Percentiles rank a stretch among this genome's conserved stretches.
These are phyloP conservation scores for Euphysa ruthae DNA, from an alignment of 30 jellyfish, hydroid and myxozoan genomes.

Conservation along the genomic window DNA sequence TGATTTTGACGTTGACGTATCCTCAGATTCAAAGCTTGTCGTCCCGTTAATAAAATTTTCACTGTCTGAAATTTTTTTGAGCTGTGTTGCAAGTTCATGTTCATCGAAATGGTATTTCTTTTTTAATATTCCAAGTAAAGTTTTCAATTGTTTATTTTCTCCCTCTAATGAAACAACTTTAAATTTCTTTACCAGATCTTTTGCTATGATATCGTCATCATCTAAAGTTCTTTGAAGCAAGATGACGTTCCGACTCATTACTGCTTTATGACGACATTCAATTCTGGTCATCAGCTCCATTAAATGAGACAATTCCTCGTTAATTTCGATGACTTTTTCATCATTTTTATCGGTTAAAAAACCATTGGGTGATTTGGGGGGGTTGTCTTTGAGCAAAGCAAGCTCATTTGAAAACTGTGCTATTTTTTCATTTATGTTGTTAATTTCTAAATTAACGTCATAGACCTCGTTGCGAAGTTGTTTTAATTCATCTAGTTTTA, in stretches of 20 bases:
- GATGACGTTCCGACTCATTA: slow-evolving; percentile 42
- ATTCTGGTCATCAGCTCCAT: slow-evolving; percentile 40
- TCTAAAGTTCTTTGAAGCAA: slow-evolving; percentile 4
- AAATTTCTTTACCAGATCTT: slow-evolving; percentile 14
- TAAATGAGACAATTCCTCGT: slow-evolving; percentile 36
- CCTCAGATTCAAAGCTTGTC: not conserved
- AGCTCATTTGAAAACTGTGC: slow-evolving; percentile 34
- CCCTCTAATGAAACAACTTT: slow-evolving; percentile 20
- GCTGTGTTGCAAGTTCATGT: slow-evolving; percentile 22
- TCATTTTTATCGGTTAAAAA: slow-evolving; percentile 1
- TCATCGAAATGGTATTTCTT: slow-evolving; percentile 29
- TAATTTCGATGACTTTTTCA: slow-evolving; percentile 25
- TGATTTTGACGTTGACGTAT: too few relatives aligned
- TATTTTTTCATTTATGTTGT: slow-evolving; percentile 23
- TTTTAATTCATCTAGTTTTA: slow-evolving; percentile 72
- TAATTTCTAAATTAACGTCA: slow-evolving; percentile 43
- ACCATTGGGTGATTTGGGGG: not conserved
- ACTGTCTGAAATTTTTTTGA: not conserved
- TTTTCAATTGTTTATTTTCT: slow-evolving; percentile 26
- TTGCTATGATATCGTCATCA: slow-evolving; percentile 15
- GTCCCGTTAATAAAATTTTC: not conserved
- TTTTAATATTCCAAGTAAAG: slow-evolving; percentile 34
- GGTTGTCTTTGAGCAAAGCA: slow-evolving; percentile 29
- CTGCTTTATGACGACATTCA: slow-evolving; percentile 69
- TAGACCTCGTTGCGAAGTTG: slow-evolving; percentile 77